Percentiles rank a stretch among this genome's conserved stretches.
Evolutionary conservation across 2,113 vertebrate genomes (phyloP).

Genomic region (Ameiurus melas): DNA sequence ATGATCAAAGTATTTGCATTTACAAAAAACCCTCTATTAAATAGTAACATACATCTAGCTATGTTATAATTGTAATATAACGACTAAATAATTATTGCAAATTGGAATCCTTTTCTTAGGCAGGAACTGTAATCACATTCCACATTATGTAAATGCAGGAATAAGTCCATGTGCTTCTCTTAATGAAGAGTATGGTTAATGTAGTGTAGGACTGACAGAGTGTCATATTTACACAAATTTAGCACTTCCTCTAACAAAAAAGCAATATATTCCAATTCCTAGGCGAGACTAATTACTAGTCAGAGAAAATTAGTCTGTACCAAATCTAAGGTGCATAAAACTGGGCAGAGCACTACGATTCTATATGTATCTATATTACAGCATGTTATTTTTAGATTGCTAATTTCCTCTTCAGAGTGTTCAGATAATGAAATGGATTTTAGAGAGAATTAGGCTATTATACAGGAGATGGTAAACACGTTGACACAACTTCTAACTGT

Average conservation of each 20-base stretch:
- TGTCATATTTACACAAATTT: slow-evolving; percentile 9
- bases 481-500: background rate
- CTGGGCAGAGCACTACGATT: slow-evolving; percentile 14
- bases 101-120: slow-evolving; percentile 29
- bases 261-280: background rate
- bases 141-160: slow-evolving; percentile 35
- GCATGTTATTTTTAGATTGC: slow-evolving; percentile 7
- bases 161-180: slow-evolving; percentile 19
- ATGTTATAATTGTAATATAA: slow-evolving; percentile 40
- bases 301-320: slow-evolving; percentile 11
- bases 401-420: slow-evolving; percentile 15
- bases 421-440: background rate
- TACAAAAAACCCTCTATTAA: slow-evolving; percentile 29
- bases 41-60: slow-evolving; percentile 34
- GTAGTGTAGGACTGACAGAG: background rate
- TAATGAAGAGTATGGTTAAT: slow-evolving; percentile 1
- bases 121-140: slow-evolving; percentile 26
- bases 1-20: slow-evolving; percentile 51
- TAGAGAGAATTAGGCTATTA: background rate
- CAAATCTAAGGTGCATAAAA: slow-evolving; percentile 20
- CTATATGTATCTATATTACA: background rate
- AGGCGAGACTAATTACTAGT: background rate
- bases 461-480: background rate
- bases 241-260: slow-evolving; percentile 5
- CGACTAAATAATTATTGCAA: slow-evolving; percentile 31